Evolutionary conservation across 2,113 vertebrate species (phyloP).

Genomic region (Sprattus sprattus): DNA sequence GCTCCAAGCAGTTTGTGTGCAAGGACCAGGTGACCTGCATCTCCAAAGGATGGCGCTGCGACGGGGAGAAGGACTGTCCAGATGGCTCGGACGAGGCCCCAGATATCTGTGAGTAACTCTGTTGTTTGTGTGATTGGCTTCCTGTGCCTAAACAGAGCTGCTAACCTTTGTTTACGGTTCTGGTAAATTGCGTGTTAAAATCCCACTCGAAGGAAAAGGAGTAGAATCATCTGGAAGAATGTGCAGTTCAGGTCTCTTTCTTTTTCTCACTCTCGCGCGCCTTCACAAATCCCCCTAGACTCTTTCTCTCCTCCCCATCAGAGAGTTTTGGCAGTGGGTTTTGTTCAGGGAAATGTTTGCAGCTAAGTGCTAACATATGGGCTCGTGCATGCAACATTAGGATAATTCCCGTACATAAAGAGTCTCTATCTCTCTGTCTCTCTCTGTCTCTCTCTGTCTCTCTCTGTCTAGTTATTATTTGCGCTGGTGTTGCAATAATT

Average conservation of each 20-base stretch:
- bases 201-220: not conserved
- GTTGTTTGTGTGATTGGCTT: slow-evolving; percentile 11
- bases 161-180: not conserved
- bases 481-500: too few species aligned
- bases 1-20: slow-evolving; percentile 94
- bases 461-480: too few species aligned
- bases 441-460: too few species aligned
- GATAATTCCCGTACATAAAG: not conserved
- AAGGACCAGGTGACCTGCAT: slow-evolving; percentile 96
- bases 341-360: not conserved
- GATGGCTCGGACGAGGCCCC: slow-evolving; percentile 94
- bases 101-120: slow-evolving; percentile 86
- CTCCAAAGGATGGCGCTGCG: slow-evolving; percentile 97
- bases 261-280: not conserved
- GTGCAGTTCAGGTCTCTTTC: not conserved
- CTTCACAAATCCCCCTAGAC: not conserved
- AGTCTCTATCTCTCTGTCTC: too few species aligned
- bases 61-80: slow-evolving; percentile 95
- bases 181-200: not conserved
- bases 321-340: not conserved
- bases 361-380: slow-evolving; percentile 19
- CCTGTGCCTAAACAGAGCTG: not conserved
- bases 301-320: not conserved
- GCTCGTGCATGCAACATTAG: not conserved
- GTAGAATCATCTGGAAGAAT: slow-evolving; percentile 4